Evolutionary conservation across 2,113 vertebrate genomes (phyloP), one percentile per base, ranked within the genome.

Genomic region (Campylomormyrus numenius): DNA sequence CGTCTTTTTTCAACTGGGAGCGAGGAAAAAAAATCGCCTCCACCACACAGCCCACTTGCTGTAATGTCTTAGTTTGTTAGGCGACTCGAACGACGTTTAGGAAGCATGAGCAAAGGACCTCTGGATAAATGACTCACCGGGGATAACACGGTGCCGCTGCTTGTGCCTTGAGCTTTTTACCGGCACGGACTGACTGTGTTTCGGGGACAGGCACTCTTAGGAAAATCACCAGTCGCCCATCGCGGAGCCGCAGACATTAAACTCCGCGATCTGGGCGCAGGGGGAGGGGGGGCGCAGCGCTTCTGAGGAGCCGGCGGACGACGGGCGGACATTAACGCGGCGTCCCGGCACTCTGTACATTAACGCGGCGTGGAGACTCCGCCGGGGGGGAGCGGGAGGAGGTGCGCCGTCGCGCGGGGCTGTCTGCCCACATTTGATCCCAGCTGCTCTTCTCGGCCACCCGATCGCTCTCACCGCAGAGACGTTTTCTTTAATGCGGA

Each of bases 381-480:
- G 89, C 87, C 53, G 50, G 90, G 88, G 92, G 92, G 85, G 90
- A 90, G 92, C 91, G 89, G 89, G 90, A 85, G 93, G 85, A 90
- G 89, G 92, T 91, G 91, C 88, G 92, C 88, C 89, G 88, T 74
- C 90, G 85, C 85, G 56, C 90, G 90, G 89, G 90, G 91, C 91
- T 93, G 90, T 89, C 90, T 91, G 93, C 92, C 92, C 92, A 94
- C 93, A 92, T 94, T 87, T 93, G 90, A 93, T 93, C 93, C 92
- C 92, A 93, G 92, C 93, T 93, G 70, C 92, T 90, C 90, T 91
- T 90, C 90, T 85, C 92, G 91, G 92, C 90, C 92, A 94, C 92
- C 93, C 92, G 91, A 90, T 92, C 90, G 93, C 92, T 92, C 90
- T 90, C 93, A 90, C 92, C 91, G 91, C 92, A 93, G 92, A 94